phyloP scores from a whole-genome alignment of 2,797 vertebrate species.

The Monodelphis domestica region DNA sequence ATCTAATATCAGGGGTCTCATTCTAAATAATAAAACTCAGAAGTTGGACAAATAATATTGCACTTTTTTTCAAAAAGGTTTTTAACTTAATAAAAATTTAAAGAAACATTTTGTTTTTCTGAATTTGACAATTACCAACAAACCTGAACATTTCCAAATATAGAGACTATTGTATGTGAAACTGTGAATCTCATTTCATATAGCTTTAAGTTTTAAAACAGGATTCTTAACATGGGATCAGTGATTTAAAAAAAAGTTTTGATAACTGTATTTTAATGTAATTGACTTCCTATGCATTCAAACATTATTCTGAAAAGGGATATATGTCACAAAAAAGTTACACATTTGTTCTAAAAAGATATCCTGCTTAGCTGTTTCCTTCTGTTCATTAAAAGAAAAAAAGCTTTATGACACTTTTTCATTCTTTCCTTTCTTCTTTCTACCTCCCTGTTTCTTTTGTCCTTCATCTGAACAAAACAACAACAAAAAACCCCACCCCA shows the following conservation, averaged over 20 bases:
- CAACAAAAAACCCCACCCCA: background rate
- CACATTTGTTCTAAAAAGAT: background rate
- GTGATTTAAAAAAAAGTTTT: background rate
- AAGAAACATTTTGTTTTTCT: background rate
- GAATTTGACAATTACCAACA: background rate
- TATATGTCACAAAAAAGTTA: background rate
- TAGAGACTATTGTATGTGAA: background rate
- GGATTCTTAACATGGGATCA: background rate
- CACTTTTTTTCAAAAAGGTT: background rate
- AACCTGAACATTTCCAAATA: background rate
- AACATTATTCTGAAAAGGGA: background rate
- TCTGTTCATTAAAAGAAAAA: background rate
- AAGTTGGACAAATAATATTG: background rate
- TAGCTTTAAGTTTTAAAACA: background rate
- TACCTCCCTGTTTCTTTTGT: background rate
- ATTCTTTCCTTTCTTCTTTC: background rate
- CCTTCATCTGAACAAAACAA: background rate
- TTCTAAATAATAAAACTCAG: background rate
- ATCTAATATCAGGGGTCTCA: background rate
- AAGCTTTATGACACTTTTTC: background rate
- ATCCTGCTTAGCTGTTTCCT: background rate
- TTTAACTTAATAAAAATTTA: background rate
- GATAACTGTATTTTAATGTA: background rate
- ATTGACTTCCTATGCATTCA: background rate
- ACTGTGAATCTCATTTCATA: background rate